These are phyloP conservation scores for Conistra vaccinii DNA, from an alignment of 2,888 invertebrate species.

Conservation along the genomic window DNA sequence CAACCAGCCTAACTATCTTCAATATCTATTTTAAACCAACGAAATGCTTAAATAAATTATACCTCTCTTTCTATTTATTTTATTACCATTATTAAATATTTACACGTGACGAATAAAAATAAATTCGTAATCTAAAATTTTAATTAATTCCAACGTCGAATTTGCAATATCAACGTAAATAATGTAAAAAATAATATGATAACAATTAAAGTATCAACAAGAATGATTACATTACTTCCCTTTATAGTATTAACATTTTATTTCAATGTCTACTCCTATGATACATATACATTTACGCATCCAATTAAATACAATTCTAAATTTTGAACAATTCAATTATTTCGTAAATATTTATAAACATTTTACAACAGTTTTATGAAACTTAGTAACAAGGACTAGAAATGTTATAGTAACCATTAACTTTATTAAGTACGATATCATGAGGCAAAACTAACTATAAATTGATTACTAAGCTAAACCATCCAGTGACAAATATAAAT, in stretches of 20 bases:
- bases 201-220: slow-evolving; percentile 47
- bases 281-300: slow-evolving; percentile 79
- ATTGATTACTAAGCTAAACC: slow-evolving; percentile 61
- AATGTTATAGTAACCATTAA: slow-evolving; percentile 61
- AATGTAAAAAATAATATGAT: slow-evolving; percentile 9
- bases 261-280: slow-evolving; percentile 75
- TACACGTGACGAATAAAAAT: slow-evolving; percentile 37
- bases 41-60: slow-evolving; percentile 12
- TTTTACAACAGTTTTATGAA: slow-evolving; percentile 86
- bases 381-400: slow-evolving; percentile 82
- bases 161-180: slow-evolving; percentile 27
- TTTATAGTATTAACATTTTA: slow-evolving; percentile 78
- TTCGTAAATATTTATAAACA: slow-evolving; percentile 86
- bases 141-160: slow-evolving; percentile 8
- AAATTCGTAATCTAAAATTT: neutral
- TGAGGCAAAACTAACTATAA: slow-evolving; percentile 57
- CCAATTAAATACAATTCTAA: slow-evolving; percentile 78
- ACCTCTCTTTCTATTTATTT: slow-evolving; percentile 5
- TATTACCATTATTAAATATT: slow-evolving; percentile 38
- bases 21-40: slow-evolving; percentile 8
- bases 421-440: slow-evolving; percentile 59
- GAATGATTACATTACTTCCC: slow-evolving; percentile 85
- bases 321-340: slow-evolving; percentile 80
- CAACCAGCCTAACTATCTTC: slow-evolving; percentile 33
- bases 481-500: slow-evolving; percentile 64